These are phyloP conservation scores for Stegophylla sp. DNA, from an alignment of 2,888 invertebrate genomes.

Conservation along the genomic window DNA sequence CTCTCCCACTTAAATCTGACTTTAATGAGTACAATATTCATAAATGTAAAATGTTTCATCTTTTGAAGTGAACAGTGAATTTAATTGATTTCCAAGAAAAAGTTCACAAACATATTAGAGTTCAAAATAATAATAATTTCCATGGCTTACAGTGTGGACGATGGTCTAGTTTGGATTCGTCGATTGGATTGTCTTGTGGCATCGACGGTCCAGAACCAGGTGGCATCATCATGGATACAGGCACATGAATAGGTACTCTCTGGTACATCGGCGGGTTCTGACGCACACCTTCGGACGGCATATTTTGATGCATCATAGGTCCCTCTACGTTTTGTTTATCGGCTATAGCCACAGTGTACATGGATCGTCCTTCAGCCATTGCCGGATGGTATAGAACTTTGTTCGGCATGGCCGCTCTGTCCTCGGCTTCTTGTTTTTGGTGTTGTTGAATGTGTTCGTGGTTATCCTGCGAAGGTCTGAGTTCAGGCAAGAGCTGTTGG, in stretches of 20 bases:
- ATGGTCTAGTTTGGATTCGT: slow-evolving; percentile 66
- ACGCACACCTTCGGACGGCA: slow-evolving; percentile 62
- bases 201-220: slow-evolving; percentile 62
- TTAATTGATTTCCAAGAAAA: too few relatives aligned
- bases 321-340: slow-evolving; percentile 62
- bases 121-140: background rate
- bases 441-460: slow-evolving; percentile 61
- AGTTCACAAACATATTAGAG: background rate
- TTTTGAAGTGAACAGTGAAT: too few relatives aligned
- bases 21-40: too few relatives aligned
- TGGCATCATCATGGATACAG: slow-evolving; percentile 64
- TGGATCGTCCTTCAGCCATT: slow-evolving; percentile 54
- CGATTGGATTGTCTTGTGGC: slow-evolving; percentile 65
- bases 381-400: slow-evolving; percentile 60
- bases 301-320: slow-evolving; percentile 60
- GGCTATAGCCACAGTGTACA: slow-evolving; percentile 62
- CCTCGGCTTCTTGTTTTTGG: slow-evolving; percentile 51
- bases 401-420: slow-evolving; percentile 54
- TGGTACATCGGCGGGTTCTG: slow-evolving; percentile 64
- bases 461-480: slow-evolving; percentile 43
- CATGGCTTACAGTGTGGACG: slow-evolving; percentile 79
- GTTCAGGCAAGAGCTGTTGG: slow-evolving; percentile 60
- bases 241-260: slow-evolving; percentile 65
- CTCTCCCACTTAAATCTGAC: too few relatives aligned
- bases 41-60: too few relatives aligned